These are phyloP conservation scores for Leptopilina boulardi DNA, from an alignment of 1,140 invertebrate species.

Conservation along the genomic window DNA sequence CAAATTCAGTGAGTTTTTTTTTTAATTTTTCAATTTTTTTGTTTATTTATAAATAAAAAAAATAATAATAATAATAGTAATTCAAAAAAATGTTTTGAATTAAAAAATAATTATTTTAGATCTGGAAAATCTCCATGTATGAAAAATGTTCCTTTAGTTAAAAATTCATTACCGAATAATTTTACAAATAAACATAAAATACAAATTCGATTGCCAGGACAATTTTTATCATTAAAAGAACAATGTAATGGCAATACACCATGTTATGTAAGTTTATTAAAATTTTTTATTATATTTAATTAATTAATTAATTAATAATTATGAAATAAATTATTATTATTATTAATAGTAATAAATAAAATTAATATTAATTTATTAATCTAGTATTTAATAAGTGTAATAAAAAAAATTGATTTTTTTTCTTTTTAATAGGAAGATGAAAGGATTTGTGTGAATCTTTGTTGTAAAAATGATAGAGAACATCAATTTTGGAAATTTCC, in stretches of 20 bases:
- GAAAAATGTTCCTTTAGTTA: background rate
- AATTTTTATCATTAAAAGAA: background rate
- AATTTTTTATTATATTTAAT: background rate
- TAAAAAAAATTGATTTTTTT: background rate
- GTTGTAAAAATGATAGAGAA: conserved; percentile 9
- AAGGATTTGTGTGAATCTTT: background rate
- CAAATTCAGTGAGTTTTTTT: background rate
- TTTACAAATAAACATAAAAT: background rate
- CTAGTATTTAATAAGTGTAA: no score
- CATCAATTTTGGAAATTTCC: background rate
- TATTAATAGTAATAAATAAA: no score
- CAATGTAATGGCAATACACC: conserved; percentile 24
- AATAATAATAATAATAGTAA: no score
- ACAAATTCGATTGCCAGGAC: background rate
- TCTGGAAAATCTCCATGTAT: conserved; percentile 10
- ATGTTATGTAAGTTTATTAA: background rate
- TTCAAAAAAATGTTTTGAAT: no score
- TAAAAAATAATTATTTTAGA: background rate
- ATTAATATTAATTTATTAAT: no score
- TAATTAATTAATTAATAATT: no score
- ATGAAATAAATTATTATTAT: no score
- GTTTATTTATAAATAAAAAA: background rate
- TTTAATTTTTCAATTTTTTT: background rate
- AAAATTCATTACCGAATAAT: background rate
- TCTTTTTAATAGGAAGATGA: background rate